These are phyloP conservation scores for Clarias fuscus DNA, from an alignment of 2,797 vertebrate species.

Conservation along the genomic window DNA sequence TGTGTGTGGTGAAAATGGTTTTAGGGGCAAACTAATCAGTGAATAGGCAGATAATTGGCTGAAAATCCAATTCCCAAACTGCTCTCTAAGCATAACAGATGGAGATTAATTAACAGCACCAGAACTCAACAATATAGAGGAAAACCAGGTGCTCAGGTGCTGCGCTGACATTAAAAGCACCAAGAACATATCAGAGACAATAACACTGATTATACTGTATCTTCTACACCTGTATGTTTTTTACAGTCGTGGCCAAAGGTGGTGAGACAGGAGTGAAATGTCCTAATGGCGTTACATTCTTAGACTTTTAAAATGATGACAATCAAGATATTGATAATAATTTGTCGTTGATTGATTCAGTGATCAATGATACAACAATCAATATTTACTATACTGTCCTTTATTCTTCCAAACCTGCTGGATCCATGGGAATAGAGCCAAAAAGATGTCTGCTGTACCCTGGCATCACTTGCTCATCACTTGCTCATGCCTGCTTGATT, in stretches of 20 bases:
- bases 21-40: neutral
- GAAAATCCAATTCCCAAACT: slow-evolving; percentile 20
- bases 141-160: slow-evolving; percentile 25
- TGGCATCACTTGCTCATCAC: no score
- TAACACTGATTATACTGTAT: slow-evolving; percentile 2
- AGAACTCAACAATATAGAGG: slow-evolving; percentile 10
- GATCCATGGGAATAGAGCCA: no score
- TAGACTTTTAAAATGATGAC: no score
- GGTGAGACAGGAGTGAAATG: no score
- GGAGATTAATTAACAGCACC: slow-evolving; percentile 32
- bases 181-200: slow-evolving; percentile 13
- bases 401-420: no score
- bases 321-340: no score
- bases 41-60: slow-evolving; percentile 27
- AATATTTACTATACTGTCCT: no score
- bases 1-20: slow-evolving; percentile 17
- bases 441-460: no score
- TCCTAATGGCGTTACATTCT: no score
- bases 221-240: neutral
- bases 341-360: no score
- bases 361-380: no score
- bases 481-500: no score
- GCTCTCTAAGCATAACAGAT: slow-evolving; percentile 24
- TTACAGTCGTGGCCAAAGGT: neutral
- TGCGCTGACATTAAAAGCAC: neutral